Base-by-base conservation (phyloP, 2,888 invertebrate genomes). In the Drosophila mimica region DNA sequence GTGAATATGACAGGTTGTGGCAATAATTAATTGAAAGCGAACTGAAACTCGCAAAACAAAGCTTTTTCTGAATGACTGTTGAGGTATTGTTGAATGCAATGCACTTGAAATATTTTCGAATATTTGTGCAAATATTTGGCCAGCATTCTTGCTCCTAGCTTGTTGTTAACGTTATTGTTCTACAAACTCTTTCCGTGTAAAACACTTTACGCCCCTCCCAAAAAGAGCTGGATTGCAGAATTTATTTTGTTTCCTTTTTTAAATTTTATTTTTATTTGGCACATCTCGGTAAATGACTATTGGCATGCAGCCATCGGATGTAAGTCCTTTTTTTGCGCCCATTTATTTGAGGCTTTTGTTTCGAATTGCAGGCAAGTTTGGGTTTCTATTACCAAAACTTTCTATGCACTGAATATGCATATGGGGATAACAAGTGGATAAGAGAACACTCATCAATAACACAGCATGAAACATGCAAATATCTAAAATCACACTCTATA, bases 341-440 rank as follows among this genome's bases (percentile, higher is more conserved):
- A 82, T 80, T 80, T 81, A 74, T 82, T 81, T 76, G 56, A 54
- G 69, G 78, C 86, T 76, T 83, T 83, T 88, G 77, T 88, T 85
- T 83, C 77, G 80, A 85, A 72, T 70, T 63, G 43, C 79, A 68
- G 69, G 49, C 63, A 59, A 57, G 40, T 62, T 57, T 60, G 59
- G 54, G 43, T 76, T 76, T 79, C 73, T 74, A 79, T 82, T 83
- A 85, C 74, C 76, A 73, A 73, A 85, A 82, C 74, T 81, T 82
- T 81, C 64, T 31, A 64, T 80, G 79, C 72, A 69, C 79, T 75
- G 67, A 31, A 46, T 31, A 56, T 38, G 17, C 7, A 38, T 30
- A 38, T 20, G 2, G 11, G 38, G 28, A 6, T 8, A 25, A 8
- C 49, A 59, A 17, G n/a, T 20, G 49, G 17, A 28, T 38, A 54